A percentile compares a stretch with the other conserved stretches of the same genome.
phyloP scores from a whole-genome alignment of 2,888 invertebrate genomes.

The Acrobasis suavella region DNA sequence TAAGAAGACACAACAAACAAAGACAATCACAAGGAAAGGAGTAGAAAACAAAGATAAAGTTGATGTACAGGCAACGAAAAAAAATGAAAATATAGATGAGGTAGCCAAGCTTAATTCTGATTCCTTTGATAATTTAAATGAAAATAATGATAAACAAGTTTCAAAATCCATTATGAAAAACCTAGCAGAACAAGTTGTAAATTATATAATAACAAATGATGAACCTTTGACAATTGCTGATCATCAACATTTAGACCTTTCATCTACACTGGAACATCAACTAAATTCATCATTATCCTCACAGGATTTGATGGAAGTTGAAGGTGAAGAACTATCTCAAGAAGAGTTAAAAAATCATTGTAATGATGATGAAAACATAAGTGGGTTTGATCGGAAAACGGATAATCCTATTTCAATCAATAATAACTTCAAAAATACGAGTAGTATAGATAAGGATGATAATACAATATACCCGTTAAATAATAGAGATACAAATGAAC shows the following conservation, averaged over 20 bases:
- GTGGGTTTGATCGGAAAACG: background rate
- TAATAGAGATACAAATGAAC: background rate
- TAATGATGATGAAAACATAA: conserved; percentile 22
- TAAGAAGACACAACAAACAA: conserved; percentile 58
- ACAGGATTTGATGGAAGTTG: conserved; percentile 46
- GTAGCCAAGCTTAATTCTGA: background rate
- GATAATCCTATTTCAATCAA: conserved; percentile 4
- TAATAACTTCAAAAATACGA: conserved; percentile 3
- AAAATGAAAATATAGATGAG: conserved; percentile 28
- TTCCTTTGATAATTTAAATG: background rate
- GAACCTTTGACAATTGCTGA: background rate
- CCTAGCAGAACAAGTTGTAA: background rate
- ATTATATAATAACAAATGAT: background rate
- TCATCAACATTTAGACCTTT: conserved; percentile 24
- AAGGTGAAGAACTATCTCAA: conserved; percentile 33
- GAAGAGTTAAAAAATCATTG: conserved; percentile 32
- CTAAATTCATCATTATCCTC: conserved; percentile 44
- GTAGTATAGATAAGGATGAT: conserved; percentile 23
- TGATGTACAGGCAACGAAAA: background rate
- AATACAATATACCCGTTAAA: conserved; percentile 11
- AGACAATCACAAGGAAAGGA: conserved; percentile 50
- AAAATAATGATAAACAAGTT: background rate
- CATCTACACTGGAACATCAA: conserved; percentile 44
- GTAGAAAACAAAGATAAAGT: conserved; percentile 25
- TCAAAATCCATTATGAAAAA: background rate